These are phyloP conservation scores for Ormyrus pomaceus DNA, from an alignment of 2,888 invertebrate species.

Conservation along the genomic window DNA sequence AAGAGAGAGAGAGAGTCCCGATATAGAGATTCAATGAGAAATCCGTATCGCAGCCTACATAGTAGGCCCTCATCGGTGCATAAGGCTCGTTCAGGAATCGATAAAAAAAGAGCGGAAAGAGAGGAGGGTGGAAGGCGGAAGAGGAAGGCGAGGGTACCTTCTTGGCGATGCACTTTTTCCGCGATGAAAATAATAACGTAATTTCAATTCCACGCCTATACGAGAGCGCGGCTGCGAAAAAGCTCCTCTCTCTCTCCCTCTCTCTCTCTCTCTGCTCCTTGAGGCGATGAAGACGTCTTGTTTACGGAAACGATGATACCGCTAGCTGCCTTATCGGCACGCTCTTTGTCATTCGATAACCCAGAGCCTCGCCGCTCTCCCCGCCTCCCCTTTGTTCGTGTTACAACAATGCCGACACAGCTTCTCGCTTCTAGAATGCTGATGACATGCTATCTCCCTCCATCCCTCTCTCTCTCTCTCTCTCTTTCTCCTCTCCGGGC, in stretches of 20 bases:
- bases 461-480: conserved; percentile 16
- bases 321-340: conserved; percentile 50
- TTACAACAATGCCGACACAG: conserved; percentile 51
- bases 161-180: conserved; percentile 14
- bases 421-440: conserved; percentile 45
- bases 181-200: conserved; percentile 37
- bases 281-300: conserved; percentile 41
- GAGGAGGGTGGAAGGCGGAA: background rate
- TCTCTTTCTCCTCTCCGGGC: background rate
- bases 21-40: conserved; percentile 21
- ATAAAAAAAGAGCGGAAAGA: background rate
- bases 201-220: conserved; percentile 31
- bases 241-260: conserved; percentile 3
- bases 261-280: background rate
- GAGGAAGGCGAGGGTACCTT: background rate
- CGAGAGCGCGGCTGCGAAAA: conserved; percentile 1
- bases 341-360: conserved; percentile 53
- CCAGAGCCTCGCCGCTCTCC: background rate
- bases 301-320: conserved; percentile 52
- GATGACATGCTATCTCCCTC: conserved; percentile 41
- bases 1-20: background rate
- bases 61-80: background rate
- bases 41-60: conserved; percentile 10
- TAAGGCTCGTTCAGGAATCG: conserved; percentile 7
- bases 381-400: conserved; percentile 27